Base-by-base conservation (phyloP, 1,140 invertebrate species). In the Aradophagus sp. region DNA sequence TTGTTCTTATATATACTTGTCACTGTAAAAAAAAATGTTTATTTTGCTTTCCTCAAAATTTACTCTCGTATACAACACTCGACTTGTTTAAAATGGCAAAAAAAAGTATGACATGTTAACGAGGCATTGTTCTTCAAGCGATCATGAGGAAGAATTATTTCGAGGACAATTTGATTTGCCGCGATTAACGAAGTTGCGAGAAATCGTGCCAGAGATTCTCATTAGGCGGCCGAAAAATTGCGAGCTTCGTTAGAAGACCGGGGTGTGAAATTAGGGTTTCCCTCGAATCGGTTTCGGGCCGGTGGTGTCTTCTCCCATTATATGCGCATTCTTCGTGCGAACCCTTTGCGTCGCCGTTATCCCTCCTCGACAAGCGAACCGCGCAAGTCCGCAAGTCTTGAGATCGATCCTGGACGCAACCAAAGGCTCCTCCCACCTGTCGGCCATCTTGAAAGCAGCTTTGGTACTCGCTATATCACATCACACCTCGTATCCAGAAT, bases 381-480 rank as follows among this genome's bases (percentile, higher is more conserved):
- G 82, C 82, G 82, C 83, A 83, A 81, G 83, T 79, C 80, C 79
- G 74, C 72, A 70, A 77, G 81, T 84, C 80, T 82, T 83, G 77
- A 79, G 78, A 86, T 86, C 84, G 84, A 86, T 86, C 83, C 80
- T 74, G 70, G 74, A 76, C 80, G 73, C 79, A 73, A 77, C 73
- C 78, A 74, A 79, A 86, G 79, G 83, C 84, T 86, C 84, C 84
- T 85, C 84, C 84, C 81, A 86, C 80, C 76, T 72, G 78, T 77
- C 84, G 82, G 84, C 84, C 84, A 86, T 86, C 83, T 85, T 86
- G 82, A 77, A 76, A 81, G 62, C 79, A 73, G 77, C 79, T 80
- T 72, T 63, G 71, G 69, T 78, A 58, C 77, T 78, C 77, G 76
- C 79, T 84, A 83, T 83, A 85, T 84, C 78, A 78, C 80, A 83